A percentile compares a stretch with the other conserved stretches of the same genome.
Evolutionary conservation across 2,113 vertebrate species (phyloP).

Genomic region (Thamnophis sirtalis): DNA sequence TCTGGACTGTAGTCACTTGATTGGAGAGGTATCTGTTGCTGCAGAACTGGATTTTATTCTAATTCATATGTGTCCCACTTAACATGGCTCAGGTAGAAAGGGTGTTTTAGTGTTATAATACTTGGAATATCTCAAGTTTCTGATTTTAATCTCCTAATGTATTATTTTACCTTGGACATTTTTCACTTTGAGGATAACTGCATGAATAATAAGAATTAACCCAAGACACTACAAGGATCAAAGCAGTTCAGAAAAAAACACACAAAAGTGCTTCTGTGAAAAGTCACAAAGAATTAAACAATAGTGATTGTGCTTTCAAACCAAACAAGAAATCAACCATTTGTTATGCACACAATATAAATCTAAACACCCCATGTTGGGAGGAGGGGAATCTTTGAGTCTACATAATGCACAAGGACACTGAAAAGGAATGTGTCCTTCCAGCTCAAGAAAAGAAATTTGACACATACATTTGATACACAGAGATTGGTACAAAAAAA

Average conservation of each 20-base stretch:
- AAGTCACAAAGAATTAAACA: not conserved
- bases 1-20: not conserved
- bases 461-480: not conserved
- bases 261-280: not conserved
- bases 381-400: accelerated
- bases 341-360: not conserved
- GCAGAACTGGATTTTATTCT: not conserved
- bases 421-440: not conserved
- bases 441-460: not conserved
- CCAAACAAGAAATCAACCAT: not conserved
- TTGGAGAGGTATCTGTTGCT: not conserved
- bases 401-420: not conserved
- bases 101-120: not conserved
- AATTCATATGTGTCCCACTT: not conserved
- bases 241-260: not conserved
- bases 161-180: not conserved
- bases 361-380: not conserved
- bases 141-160: not conserved
- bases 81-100: not conserved
- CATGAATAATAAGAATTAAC: not conserved
- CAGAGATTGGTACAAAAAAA: not conserved
- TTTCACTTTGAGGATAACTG: not conserved
- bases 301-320: not conserved
- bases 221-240: not conserved
- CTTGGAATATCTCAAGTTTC: not conserved